Conservation (phyloP, 2,797 vertebrate genomes). For the Spea hammondii region DNA sequence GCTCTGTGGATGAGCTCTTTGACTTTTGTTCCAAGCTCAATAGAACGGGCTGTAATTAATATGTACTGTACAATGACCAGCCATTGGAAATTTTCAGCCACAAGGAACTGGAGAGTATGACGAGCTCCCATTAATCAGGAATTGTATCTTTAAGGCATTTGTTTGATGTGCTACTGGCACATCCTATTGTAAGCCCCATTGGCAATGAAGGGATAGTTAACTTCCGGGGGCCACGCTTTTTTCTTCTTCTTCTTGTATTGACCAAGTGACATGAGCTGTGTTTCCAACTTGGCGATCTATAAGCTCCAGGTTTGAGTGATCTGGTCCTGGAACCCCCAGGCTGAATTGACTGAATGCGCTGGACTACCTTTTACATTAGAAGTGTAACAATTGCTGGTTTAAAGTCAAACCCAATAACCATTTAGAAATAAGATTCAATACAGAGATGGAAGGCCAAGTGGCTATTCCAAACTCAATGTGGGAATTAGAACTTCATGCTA, state of each 20-base stretch:
- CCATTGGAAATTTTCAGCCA: no score
- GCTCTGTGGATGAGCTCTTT: no score
- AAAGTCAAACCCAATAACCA: neutral
- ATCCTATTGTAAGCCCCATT: neutral
- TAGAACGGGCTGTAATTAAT: no score
- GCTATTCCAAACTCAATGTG: no score
- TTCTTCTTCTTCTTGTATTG: neutral
- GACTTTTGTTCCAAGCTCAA: no score
- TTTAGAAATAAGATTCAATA: no score
- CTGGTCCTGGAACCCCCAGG: neutral
- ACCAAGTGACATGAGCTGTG: neutral
- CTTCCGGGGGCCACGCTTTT: neutral
- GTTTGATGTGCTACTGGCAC: neutral
- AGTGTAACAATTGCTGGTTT: neutral
- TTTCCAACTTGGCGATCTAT: neutral
- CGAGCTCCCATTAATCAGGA: no score
- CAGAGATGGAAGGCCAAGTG: no score
- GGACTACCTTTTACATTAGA: neutral
- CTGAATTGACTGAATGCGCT: neutral
- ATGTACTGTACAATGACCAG: no score
- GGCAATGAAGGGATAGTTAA: neutral
- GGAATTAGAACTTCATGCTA: no score
- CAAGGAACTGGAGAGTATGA: no score
- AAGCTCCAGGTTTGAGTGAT: neutral
- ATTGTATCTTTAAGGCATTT: neutral